Percentiles rank a stretch among this genome's conserved stretches.
phyloP scores from a whole-genome alignment of 2,797 vertebrate species.

The Coranthus polyacanthus region DNA sequence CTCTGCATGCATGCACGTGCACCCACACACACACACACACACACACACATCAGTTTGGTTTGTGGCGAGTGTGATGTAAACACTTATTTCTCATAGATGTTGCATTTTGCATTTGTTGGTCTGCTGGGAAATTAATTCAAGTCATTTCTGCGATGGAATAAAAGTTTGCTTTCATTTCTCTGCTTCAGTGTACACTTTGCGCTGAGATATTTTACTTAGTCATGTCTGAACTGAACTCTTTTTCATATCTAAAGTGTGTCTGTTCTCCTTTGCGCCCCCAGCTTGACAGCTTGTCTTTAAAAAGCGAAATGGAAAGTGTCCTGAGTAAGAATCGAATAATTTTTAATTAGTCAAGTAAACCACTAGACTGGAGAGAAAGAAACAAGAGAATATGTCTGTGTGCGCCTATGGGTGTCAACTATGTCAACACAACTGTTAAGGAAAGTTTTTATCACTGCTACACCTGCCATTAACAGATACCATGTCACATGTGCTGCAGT shows the following conservation, averaged over 20 bases:
- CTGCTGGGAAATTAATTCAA: conserved; percentile 52
- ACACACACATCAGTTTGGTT: conserved; percentile 38
- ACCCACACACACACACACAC: conserved; percentile 40
- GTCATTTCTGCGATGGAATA: conserved; percentile 51
- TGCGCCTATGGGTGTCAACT: conserved; percentile 49
- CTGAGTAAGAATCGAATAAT: conserved; percentile 21
- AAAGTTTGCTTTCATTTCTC: conserved; percentile 46
- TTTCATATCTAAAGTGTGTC: conserved; percentile 13
- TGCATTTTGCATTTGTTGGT: conserved; percentile 14
- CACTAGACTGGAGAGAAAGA: conserved; percentile 46
- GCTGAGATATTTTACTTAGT: conserved; percentile 42
- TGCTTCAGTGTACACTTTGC: conserved; percentile 35
- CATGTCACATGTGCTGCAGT: conserved; percentile 20
- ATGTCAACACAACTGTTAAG: conserved; percentile 64
- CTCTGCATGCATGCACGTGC: conserved; percentile 63
- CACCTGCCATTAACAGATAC: conserved; percentile 68
- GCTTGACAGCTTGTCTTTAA: conserved; percentile 11
- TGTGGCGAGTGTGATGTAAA: conserved; percentile 52
- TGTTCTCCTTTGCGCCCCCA: conserved; percentile 7
- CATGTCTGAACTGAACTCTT: conserved; percentile 49
- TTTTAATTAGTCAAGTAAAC: conserved; percentile 30
- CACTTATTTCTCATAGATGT: conserved; percentile 52
- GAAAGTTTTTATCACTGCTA: conserved; percentile 59
- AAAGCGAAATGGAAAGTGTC: not conserved
- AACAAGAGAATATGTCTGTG: conserved; percentile 48